Evolutionary conservation across 2,113 vertebrate species (phyloP).

Genomic region (Elachura formosa): DNA sequence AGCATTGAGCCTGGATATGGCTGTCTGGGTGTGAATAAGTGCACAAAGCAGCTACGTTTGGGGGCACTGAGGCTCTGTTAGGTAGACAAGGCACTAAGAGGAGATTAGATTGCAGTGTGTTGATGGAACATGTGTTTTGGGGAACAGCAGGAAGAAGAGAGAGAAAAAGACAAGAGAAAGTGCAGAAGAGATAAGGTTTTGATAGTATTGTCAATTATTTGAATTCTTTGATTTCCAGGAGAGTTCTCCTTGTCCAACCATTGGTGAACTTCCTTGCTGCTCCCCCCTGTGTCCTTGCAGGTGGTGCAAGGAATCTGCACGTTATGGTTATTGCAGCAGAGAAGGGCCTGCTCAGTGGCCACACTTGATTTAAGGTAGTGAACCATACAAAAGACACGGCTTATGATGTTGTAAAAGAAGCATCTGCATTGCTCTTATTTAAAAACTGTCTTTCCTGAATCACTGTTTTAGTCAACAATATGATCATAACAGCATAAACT

Average conservation of each 20-base stretch:
- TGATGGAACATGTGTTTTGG: neutral
- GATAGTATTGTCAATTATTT: neutral
- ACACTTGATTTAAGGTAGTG: neutral
- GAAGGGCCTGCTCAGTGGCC: neutral
- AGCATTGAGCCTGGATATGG: neutral
- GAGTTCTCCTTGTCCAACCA: accelerated
- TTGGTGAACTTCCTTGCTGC: neutral
- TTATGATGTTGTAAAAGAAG: neutral
- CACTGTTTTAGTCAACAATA: neutral
- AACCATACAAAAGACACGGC: neutral
- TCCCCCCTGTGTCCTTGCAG: neutral
- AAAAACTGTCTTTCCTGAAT: neutral
- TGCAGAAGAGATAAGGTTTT: neutral
- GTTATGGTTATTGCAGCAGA: neutral
- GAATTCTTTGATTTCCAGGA: neutral
- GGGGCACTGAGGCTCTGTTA: neutral
- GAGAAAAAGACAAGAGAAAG: neutral
- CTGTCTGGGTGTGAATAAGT: neutral
- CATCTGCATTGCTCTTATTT: neutral
- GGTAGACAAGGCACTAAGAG: neutral
- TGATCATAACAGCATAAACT: neutral
- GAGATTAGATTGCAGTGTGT: neutral
- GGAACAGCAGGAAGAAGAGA: neutral
- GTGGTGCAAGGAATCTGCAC: neutral
- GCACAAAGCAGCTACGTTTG: neutral